Percentiles rank a stretch among this genome's conserved stretches.
Evolutionary conservation across 2,113 vertebrate genomes (phyloP).

Genomic region (Nymphicus hollandicus): DNA sequence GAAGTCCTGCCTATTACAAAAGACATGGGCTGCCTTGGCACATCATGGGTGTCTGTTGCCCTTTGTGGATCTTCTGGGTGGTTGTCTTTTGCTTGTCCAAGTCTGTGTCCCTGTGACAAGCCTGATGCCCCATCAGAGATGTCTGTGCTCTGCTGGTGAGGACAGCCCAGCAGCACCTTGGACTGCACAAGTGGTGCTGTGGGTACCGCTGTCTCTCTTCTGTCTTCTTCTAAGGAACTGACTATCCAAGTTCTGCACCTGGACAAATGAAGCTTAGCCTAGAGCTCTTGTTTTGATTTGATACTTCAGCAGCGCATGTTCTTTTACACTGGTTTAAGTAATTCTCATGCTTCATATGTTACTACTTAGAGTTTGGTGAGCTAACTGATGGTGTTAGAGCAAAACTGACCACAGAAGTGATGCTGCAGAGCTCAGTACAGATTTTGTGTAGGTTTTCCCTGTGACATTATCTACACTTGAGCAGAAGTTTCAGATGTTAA

Average conservation of each 20-base stretch:
- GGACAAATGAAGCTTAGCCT: background rate
- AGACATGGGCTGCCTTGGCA: background rate
- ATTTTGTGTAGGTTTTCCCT: background rate
- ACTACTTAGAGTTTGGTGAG: background rate
- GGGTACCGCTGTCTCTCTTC: background rate
- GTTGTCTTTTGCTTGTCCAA: background rate
- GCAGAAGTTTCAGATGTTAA: background rate
- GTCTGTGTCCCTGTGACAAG: accelerated
- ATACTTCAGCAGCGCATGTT: background rate
- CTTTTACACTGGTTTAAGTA: accelerated
- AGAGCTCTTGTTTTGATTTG: background rate
- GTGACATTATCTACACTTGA: background rate
- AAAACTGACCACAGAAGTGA: background rate
- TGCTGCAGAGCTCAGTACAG: accelerated
- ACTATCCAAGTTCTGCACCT: background rate
- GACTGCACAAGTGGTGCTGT: accelerated
- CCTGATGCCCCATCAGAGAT: background rate
- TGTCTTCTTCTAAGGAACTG: background rate
- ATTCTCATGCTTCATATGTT: accelerated
- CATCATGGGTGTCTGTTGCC: background rate
- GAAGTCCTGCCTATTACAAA: background rate
- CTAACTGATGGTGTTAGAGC: background rate
- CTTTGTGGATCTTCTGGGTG: background rate
- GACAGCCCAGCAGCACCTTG: accelerated
- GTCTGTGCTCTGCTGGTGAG: background rate